Evolutionary conservation across 1,140 invertebrate species (phyloP).

Genomic region (Samia ricini): DNA sequence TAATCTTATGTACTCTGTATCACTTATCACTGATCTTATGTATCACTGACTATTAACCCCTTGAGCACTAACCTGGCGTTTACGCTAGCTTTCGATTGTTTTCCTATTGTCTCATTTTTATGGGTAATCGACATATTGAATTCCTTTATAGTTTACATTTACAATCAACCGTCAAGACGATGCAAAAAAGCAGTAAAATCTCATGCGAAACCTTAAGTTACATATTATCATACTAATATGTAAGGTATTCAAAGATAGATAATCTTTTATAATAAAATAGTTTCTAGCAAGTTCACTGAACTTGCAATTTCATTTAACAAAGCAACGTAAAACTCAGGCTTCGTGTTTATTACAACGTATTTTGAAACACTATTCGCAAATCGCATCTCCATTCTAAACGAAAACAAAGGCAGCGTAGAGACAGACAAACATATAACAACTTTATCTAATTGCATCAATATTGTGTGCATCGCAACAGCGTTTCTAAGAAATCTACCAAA

Average conservation of each 20-base stretch:
- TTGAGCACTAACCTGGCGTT: no score
- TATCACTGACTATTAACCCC: no score
- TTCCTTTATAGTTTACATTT: background rate
- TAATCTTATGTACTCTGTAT: no score
- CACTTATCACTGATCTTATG: no score
- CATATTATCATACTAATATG: no score
- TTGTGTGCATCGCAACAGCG: no score
- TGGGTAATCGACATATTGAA: background rate
- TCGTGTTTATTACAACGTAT: slow-evolving; percentile 20
- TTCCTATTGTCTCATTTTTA: no score
- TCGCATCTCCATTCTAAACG: slow-evolving; percentile 1
- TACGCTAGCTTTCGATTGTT: no score
- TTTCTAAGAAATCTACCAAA: no score
- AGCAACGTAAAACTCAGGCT: slow-evolving; percentile 20
- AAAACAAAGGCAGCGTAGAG: slow-evolving; percentile 17
- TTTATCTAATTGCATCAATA: slow-evolving; percentile 17
- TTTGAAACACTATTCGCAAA: slow-evolving; percentile 13
- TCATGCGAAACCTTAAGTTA: background rate
- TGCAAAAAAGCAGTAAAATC: background rate
- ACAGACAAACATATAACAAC: slow-evolving; percentile 12
- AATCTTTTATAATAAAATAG: slow-evolving; percentile 1
- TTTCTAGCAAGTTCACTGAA: slow-evolving; percentile 17
- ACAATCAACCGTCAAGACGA: background rate
- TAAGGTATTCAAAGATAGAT: no score
- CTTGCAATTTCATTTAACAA: slow-evolving; percentile 22